Evolutionary conservation across 2,113 vertebrate species (phyloP), one percentile per base, ranked within the genome.

Genomic region (Psettodes erumei): DNA sequence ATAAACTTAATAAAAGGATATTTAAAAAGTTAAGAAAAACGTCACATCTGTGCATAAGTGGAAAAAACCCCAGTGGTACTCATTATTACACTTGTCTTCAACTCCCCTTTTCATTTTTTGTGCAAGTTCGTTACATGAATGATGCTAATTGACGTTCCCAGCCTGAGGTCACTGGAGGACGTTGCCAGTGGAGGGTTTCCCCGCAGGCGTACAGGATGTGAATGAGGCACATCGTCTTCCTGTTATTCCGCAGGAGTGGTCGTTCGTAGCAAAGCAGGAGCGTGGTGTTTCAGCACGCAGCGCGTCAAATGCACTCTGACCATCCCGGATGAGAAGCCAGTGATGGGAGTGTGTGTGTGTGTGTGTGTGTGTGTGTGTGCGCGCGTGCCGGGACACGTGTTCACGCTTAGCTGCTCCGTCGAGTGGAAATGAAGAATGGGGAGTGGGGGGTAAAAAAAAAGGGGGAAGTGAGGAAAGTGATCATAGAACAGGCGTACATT

Each of bases 191-290:
- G 69, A 59, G 64, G 62, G 65, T 55, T 78, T 86, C 84, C 75
- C 73, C 37, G 77, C 67, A 55, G 75, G 16, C 61, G 68, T 50
- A 21, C 64, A 84, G 90, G 91, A 92, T 86, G 80, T 72, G 84
- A 61, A 43, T 3, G 27, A 54, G 66, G 51, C 77, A 59, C 33
- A 32, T 45, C 4, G 3, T 33, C 81, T 88, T 93, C 92, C 92
- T 93, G 92, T 94, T 93, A 63, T 92, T 88, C 69, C 61, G 54
- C 45, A 62, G 47, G 35, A 63, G 60, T 19, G 68, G 18, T 73
- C 54, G 21, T 38, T 25, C 15, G 32, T 84, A 56, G 71, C n/a
- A 65, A 68, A 70, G 0, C 16, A 12, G 19, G 50, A 18, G 50
- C 43, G 51, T 38, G 1, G 1, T 35, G 42, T 75, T 53, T 25